These are phyloP conservation scores for Scaptodrosophila lebanonensis DNA, from an alignment of 1,140 invertebrate species.

Conservation along the genomic window DNA sequence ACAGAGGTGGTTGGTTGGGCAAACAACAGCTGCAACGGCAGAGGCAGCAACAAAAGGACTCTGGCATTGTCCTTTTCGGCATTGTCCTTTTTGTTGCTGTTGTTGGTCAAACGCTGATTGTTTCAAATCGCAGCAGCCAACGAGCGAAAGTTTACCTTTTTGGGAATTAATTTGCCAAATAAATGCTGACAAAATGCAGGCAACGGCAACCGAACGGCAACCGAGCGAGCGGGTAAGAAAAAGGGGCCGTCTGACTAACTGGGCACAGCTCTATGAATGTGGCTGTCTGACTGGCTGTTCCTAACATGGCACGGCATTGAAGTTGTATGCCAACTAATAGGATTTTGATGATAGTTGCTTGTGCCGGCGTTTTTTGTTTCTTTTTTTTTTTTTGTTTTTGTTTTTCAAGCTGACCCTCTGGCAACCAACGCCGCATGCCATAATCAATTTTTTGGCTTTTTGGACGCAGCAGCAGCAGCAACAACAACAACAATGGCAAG, in stretches of 20 bases:
- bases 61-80: conserved; percentile 6
- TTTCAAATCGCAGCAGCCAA: conserved; percentile 58
- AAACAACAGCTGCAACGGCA: conserved; percentile 61
- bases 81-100: conserved; percentile 1
- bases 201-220: too few species aligned
- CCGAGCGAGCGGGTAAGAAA: too few species aligned
- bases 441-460: conserved; percentile 62
- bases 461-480: neutral
- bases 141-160: conserved; percentile 63
- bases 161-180: conserved; percentile 75
- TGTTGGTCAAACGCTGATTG: conserved; percentile 50
- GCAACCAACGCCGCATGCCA: conserved; percentile 32
- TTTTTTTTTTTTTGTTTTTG: conserved; percentile 4
- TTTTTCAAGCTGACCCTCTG: conserved; percentile 29
- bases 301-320: conserved; percentile 21
- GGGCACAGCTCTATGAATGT: neutral
- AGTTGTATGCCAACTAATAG: conserved; percentile 57
- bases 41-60: conserved; percentile 45
- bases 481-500: neutral
- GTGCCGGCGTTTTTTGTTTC: conserved; percentile 6
- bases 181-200: conserved; percentile 74
- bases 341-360: conserved; percentile 73
- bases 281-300: neutral
- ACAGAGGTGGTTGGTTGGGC: conserved; percentile 26
- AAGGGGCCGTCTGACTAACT: conserved; percentile 25